phyloP scores from a whole-genome alignment of 2,888 invertebrate species.

The Tanaodytes sp. region DNA sequence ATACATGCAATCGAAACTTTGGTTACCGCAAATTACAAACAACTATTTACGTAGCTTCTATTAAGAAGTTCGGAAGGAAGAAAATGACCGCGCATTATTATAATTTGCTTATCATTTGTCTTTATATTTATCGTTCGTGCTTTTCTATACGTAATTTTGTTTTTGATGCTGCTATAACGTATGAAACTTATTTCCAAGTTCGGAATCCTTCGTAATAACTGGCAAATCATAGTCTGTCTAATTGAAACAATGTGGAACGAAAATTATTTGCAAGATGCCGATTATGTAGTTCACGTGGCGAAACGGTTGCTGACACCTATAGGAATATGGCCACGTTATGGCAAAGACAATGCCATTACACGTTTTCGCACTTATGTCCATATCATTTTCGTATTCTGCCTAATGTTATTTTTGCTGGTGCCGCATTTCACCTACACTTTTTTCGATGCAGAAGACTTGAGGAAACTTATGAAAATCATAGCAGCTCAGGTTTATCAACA shows the following conservation, averaged over 20 bases:
- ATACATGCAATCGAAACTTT: too few relatives aligned
- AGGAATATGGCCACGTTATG: conserved; percentile 66
- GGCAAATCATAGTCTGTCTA: too few relatives aligned
- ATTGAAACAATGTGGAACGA: conserved; percentile 55
- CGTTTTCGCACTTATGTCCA: conserved; percentile 56
- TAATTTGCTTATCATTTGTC: too few relatives aligned
- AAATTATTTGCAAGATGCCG: conserved; percentile 59
- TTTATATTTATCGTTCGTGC: too few relatives aligned
- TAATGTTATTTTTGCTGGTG: conserved; percentile 64
- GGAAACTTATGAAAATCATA: conserved; percentile 65
- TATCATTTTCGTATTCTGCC: conserved; percentile 58
- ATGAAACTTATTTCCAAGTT: too few relatives aligned
- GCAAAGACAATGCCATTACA: conserved; percentile 53
- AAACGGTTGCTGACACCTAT: conserved; percentile 62
- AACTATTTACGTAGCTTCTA: too few relatives aligned
- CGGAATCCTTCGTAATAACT: too few relatives aligned
- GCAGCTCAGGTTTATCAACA: conserved; percentile 59
- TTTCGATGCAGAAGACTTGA: conserved; percentile 65
- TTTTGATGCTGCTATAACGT: too few relatives aligned
- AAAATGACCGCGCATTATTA: too few relatives aligned
- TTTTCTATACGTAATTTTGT: too few relatives aligned
- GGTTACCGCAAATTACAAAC: too few relatives aligned
- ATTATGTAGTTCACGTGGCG: conserved; percentile 62
- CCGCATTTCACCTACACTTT: conserved; percentile 66
- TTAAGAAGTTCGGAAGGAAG: too few relatives aligned